Percentiles rank a stretch among this genome's conserved stretches.
Conservation (phyloP, 2,888 invertebrate genomes). For the Leptodirus hochenwartii region DNA sequence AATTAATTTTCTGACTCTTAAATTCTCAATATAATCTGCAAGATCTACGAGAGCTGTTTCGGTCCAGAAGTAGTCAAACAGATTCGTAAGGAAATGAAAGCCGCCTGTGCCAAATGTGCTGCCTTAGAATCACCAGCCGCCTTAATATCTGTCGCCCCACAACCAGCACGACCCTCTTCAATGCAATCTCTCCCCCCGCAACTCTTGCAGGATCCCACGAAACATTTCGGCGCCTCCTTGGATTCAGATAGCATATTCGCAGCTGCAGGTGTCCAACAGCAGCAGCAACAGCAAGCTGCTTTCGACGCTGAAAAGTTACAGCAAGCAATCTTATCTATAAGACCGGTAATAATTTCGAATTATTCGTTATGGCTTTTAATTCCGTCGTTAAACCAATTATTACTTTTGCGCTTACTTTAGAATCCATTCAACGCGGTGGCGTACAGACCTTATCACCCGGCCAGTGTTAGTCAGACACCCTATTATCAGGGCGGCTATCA, state of each 20-base stretch:
- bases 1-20: too few relatives aligned
- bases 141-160: constrained; percentile 10
- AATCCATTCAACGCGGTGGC: constrained; percentile 23
- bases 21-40: constrained; percentile 14
- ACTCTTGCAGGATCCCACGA: constrained; percentile 9
- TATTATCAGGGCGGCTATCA: constrained; percentile 20
- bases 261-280: constrained; percentile 15
- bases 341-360: constrained; percentile 28
- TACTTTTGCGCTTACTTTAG: too few relatives aligned
- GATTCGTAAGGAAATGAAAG: constrained; percentile 47
- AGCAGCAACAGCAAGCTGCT: constrained; percentile 17
- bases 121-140: constrained; percentile 27
- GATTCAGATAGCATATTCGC: constrained; percentile 11
- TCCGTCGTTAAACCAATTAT: not conserved
- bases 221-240: constrained; percentile 1
- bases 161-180: constrained; percentile 10
- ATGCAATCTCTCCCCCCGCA: constrained; percentile 10
- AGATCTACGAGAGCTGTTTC: constrained; percentile 57
- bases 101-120: constrained; percentile 45
- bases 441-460: constrained; percentile 30
- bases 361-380: not conserved
- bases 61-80: constrained; percentile 47
- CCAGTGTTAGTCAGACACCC: constrained; percentile 16
- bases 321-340: constrained; percentile 35
- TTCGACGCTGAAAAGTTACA: constrained; percentile 32